A percentile compares a stretch with the other conserved stretches of the same genome.
Conservation (phyloP, 2,888 invertebrate species). For the Caenorhabditis sp. region DNA sequence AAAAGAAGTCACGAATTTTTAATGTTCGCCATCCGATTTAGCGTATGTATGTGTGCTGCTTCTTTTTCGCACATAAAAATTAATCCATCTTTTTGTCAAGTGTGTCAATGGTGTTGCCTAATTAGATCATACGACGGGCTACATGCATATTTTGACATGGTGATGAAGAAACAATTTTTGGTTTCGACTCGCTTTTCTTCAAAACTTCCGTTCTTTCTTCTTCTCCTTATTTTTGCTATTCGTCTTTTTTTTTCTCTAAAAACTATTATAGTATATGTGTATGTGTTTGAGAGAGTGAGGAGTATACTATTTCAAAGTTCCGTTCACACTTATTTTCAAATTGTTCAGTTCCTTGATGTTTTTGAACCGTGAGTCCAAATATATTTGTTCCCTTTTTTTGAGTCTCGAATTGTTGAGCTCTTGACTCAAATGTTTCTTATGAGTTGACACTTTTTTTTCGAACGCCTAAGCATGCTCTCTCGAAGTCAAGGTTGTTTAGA, state of each 20-base stretch:
- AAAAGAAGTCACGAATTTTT: neutral
- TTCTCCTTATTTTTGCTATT: neutral
- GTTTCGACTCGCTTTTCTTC: neutral
- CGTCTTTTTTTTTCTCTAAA: constrained; percentile 22
- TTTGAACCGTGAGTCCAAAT: no score
- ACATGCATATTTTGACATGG: neutral
- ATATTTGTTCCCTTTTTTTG: no score
- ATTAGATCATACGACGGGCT: neutral
- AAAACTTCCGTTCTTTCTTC: constrained; percentile 2
- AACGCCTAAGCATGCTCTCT: no score
- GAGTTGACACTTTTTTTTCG: no score
- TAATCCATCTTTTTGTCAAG: constrained; percentile 1
- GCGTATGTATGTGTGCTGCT: neutral
- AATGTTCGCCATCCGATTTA: neutral
- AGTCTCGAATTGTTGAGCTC: no score
- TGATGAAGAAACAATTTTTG: constrained; percentile 1
- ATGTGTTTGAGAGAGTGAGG: neutral
- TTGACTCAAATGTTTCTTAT: no score
- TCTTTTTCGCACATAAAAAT: neutral
- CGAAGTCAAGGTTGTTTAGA: no score
- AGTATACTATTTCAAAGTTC: neutral
- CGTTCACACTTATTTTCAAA: neutral
- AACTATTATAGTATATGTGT: neutral
- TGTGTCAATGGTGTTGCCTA: neutral
- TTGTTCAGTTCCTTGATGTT: neutral